Evolutionary conservation across 2,888 invertebrate genomes (phyloP).

Genomic region (Ferrisia virgata): DNA sequence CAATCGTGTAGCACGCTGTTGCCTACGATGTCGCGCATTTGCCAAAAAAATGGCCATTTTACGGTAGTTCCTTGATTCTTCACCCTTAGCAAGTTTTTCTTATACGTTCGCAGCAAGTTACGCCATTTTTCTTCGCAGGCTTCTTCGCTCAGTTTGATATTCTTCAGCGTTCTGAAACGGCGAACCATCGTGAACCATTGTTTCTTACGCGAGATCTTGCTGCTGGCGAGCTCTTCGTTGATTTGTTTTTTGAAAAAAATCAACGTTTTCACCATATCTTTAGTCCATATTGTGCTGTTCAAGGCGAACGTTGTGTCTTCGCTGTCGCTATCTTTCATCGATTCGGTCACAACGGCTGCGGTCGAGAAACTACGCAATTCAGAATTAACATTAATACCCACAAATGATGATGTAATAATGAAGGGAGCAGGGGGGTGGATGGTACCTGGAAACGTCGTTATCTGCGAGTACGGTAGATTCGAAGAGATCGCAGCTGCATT

Average conservation of each 20-base stretch:
- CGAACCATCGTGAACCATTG: slow-evolving; percentile 45
- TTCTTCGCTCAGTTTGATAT: slow-evolving; percentile 46
- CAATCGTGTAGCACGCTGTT: neutral
- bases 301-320: neutral
- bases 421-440: neutral
- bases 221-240: slow-evolving; percentile 5
- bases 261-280: slow-evolving; percentile 47
- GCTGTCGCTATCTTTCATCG: slow-evolving; percentile 26
- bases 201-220: slow-evolving; percentile 23
- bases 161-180: slow-evolving; percentile 44
- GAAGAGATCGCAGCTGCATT: too few species aligned
- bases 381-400: neutral
- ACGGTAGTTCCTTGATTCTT: neutral
- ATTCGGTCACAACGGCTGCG: neutral
- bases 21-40: slow-evolving; percentile 31
- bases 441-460: neutral
- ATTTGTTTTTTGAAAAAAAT: slow-evolving; percentile 41
- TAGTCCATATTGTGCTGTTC: slow-evolving; percentile 42
- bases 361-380: neutral
- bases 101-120: slow-evolving; percentile 46
- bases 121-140: slow-evolving; percentile 47
- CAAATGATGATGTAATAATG: neutral
- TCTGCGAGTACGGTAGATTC: too few species aligned
- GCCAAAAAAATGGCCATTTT: slow-evolving; percentile 34
- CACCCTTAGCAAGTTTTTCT: slow-evolving; percentile 25